Base-by-base conservation (phyloP, 1,140 invertebrate genomes). In the Achroia grisella region DNA sequence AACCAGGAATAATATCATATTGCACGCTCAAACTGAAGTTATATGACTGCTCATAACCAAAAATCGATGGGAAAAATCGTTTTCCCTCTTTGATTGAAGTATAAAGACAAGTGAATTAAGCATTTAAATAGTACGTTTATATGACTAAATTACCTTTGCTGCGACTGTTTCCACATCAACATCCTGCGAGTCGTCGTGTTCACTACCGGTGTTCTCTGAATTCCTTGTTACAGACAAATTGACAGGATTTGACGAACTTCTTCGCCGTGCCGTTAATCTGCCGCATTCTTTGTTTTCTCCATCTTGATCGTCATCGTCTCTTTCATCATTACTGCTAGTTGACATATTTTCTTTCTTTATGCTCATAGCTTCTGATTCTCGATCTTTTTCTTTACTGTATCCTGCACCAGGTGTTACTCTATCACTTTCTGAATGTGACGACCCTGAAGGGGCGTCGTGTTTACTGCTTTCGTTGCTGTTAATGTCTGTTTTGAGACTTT, bases 231-330 rank as follows among this genome's bases (percentile, higher is more conserved):
- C 36, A 12, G 77, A 82, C 44, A 95, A 86, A 82, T 95, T 95
- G 8, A 95, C 93, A 12, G 93, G 93, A 77, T 94, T 89, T 52
- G 71, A 85, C 42, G 69, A 87, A 71, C 84, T 87, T 40, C 87
- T 75, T 50, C 89, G 85, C 47, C 88, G 76, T 29, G 84, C 84
- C 37, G 88, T 83, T 29, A 89, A 77, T 51, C 89, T 82, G 28
- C 89, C 87, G 11, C 87, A 88, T 57, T 89, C 89, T 41, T 87
- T 80, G 36, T 71, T 74, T 44, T 89, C 89, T 41, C 86, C 86
- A 44, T 87, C 87, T 27, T 85, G 84, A 44, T 90, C 89, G 17
- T 86, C 86, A 10, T 87, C 85, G 30, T 76, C 87, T 47, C 74
- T 84, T 75, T 77, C 88, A 61, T 79, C 77, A 68, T 87, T 81